A percentile compares a stretch with the other conserved stretches of the same genome.
phyloP scores from a whole-genome alignment of 2,797 vertebrate genomes.

The Acipenser transmontanus region DNA sequence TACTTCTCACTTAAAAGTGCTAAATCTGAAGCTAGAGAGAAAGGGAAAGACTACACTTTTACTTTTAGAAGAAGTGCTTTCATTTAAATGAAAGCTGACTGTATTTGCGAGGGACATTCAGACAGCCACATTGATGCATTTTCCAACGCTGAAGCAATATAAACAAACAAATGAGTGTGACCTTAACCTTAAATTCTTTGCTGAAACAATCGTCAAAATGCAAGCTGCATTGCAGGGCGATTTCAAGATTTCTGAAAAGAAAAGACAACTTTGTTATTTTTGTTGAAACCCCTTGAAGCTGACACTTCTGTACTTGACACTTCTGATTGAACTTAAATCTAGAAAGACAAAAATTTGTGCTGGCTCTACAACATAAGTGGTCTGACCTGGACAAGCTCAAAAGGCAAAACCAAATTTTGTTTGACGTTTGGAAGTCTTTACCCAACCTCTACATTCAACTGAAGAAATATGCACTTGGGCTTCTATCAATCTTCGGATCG shows the following conservation, averaged over 20 bases:
- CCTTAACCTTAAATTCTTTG: background rate
- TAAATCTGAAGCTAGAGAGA: too few species aligned
- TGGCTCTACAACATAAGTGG: background rate
- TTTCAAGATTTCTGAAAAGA: background rate
- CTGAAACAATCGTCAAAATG: background rate
- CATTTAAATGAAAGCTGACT: background rate
- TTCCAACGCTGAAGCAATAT: background rate
- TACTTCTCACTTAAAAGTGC: too few species aligned
- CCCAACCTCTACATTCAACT: background rate
- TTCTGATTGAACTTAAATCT: background rate
- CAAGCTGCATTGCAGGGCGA: background rate
- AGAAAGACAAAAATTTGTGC: background rate
- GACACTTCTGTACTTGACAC: background rate
- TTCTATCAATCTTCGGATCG: background rate
- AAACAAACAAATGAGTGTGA: background rate
- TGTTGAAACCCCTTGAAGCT: background rate
- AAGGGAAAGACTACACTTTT: too few species aligned
- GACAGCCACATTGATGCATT: background rate
- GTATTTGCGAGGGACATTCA: background rate
- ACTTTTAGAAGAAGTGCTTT: constrained; percentile 3
- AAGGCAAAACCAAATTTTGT: background rate
- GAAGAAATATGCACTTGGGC: background rate
- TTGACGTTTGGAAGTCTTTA: background rate
- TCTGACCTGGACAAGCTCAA: background rate
- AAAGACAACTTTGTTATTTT: background rate